A percentile compares a stretch with the other conserved stretches of the same genome.
phyloP scores from a whole-genome alignment of 2,797 vertebrate genomes.

The Centroberyx gerrardi region DNA sequence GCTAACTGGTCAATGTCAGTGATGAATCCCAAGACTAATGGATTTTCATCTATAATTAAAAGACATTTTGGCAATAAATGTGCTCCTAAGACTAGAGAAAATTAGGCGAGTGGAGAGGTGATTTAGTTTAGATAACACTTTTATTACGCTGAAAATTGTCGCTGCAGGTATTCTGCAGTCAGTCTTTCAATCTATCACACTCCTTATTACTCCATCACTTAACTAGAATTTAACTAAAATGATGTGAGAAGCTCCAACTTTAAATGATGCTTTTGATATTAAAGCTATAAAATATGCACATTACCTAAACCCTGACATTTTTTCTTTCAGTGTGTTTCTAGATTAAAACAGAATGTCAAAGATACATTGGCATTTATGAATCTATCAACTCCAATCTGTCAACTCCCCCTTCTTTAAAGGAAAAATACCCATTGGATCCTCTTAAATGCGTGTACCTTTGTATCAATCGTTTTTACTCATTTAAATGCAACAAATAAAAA shows the following conservation, averaged over 20 bases:
- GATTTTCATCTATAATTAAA: constrained; percentile 25
- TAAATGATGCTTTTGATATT: neutral
- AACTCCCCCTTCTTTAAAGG: too few species aligned
- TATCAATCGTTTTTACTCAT: too few species aligned
- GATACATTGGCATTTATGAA: neutral
- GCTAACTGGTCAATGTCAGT: neutral
- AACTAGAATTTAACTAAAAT: constrained; percentile 7
- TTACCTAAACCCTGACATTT: neutral
- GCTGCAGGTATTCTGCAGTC: constrained; percentile 11
- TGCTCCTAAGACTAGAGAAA: neutral
- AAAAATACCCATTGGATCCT: too few species aligned
- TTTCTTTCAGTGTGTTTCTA: neutral
- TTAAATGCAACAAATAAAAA: too few species aligned
- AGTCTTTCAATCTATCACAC: constrained; percentile 1
- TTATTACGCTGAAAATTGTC: constrained; percentile 14
- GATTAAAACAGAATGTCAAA: neutral
- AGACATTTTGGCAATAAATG: constrained; percentile 5
- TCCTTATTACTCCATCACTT: constrained; percentile 10
- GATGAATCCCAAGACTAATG: constrained; percentile 15
- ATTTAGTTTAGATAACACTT: constrained; percentile 13
- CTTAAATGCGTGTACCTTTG: too few species aligned
- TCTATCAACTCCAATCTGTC: neutral
- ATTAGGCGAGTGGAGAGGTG: constrained; percentile 7
- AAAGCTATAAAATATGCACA: neutral
- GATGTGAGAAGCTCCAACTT: neutral